phyloP scores from a whole-genome alignment of 2,797 vertebrate species.

The Gobio occitaniae region DNA sequence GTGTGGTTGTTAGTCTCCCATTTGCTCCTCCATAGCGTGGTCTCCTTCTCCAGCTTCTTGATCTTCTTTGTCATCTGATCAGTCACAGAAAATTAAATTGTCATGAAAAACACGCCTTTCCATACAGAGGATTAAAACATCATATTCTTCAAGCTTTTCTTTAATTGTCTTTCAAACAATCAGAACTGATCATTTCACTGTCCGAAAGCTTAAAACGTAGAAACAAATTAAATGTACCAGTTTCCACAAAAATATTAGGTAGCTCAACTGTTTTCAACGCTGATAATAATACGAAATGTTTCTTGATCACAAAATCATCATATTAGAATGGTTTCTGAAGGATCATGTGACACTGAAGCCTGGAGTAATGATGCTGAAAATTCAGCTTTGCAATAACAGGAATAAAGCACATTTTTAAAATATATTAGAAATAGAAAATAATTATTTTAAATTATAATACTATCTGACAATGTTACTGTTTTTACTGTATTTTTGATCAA shows the following conservation, averaged over 20 bases:
- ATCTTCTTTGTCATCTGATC: constrained; percentile 98
- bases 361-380: background rate
- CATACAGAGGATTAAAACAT: background rate
- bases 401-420: background rate
- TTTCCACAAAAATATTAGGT: background rate
- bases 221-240: background rate
- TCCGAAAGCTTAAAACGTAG: background rate
- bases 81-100: background rate
- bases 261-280: background rate
- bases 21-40: constrained; percentile 94
- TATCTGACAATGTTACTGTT: background rate
- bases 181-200: background rate
- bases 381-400: background rate
- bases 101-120: background rate
- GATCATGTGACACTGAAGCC: background rate
- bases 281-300: background rate
- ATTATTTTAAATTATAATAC: background rate
- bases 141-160: background rate
- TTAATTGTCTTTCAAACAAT: background rate
- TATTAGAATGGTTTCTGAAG: background rate
- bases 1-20: constrained; percentile 99
- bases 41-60: constrained; percentile 98
- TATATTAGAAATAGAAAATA: background rate
- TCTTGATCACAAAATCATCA: background rate
- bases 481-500: background rate